Evolutionary conservation across 2,113 vertebrate genomes (phyloP).

Genomic region (Clarias batrachus): DNA sequence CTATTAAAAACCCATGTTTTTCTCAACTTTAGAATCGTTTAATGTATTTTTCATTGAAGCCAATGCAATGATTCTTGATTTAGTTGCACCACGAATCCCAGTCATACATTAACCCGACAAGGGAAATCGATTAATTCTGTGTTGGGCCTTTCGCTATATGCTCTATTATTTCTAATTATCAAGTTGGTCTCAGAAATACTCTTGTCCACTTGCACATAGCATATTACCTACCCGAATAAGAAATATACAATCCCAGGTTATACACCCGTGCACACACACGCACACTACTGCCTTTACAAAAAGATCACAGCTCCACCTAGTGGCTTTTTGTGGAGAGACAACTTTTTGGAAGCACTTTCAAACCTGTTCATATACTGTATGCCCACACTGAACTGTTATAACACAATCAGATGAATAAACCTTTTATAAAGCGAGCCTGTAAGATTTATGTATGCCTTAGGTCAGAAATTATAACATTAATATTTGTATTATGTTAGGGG

Average conservation of each 20-base stretch:
- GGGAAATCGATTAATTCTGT: conserved; percentile 57
- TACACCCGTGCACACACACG: neutral
- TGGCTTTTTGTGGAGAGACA: conserved; percentile 35
- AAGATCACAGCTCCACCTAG: conserved; percentile 75
- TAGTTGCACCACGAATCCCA: conserved; percentile 49
- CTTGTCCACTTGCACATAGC: conserved; percentile 51
- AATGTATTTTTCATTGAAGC: conserved; percentile 35
- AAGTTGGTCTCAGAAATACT: conserved; percentile 52
- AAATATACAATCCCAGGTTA: conserved; percentile 31
- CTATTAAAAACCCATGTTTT: conserved; percentile 28
- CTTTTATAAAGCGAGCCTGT: neutral
- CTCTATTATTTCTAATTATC: conserved; percentile 59
- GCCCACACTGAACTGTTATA: neutral
- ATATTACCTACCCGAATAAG: conserved; percentile 43
- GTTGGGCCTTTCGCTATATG: conserved; percentile 49
- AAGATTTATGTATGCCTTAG: neutral
- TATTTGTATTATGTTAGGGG: neutral
- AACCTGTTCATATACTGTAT: neutral
- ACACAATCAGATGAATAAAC: neutral
- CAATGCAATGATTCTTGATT: conserved; percentile 48
- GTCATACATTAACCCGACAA: conserved; percentile 54
- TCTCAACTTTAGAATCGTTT: conserved; percentile 10
- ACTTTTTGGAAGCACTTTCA: neutral
- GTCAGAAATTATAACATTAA: neutral
- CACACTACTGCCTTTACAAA: conserved; percentile 39